Base-by-base conservation (phyloP, 2,888 invertebrate species). In the Scaptomyza caliginosa region DNA sequence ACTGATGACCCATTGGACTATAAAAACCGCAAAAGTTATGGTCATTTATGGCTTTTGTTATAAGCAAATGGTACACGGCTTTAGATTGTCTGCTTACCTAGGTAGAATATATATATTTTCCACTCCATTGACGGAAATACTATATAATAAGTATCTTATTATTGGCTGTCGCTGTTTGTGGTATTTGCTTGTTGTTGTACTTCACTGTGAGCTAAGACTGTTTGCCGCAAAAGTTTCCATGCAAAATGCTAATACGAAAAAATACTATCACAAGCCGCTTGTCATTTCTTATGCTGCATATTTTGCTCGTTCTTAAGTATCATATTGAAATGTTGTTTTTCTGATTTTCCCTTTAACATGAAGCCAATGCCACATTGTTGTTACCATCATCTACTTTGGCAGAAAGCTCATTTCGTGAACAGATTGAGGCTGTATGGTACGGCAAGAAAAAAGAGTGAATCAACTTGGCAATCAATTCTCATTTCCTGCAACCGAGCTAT, bases 231-330 rank as follows among this genome's bases (percentile, higher is more conserved):
- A 16, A 57, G n/a, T 39, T 42, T 46, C 36, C 19, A 4, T 38
- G 40, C 48, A 63, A 72, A 73, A 73, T 78, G 66, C 58, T 64
- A 64, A 78, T 78, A 73, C 64, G 58, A 36, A 43, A 45, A 39
- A 46, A 67, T 46, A 24, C 23, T n/a, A 51, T 24, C 24, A 38
- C 28, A 64, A 68, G 45, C 56, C 49, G 40, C 21, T 58, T 64
- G 36, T 39, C 51, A 52, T 64, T 68, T 58, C 45, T 48, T 39
- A 24, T 43, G 32, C 40, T 50, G 32, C 19, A 32, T 34, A 34
- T 30, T 45, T 46, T 28, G 46, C 16, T 26, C 6, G 1, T 24
- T 42, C 42, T 23, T 28, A 23, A 56, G 39, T 46, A 58, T 48
- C 4, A 60, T 65, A 67, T 75, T 70, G 42, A 73, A 73, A 69